Evolutionary conservation across 2,888 invertebrate genomes (phyloP).

Genomic region (Caenorhabditis macrosperma): DNA sequence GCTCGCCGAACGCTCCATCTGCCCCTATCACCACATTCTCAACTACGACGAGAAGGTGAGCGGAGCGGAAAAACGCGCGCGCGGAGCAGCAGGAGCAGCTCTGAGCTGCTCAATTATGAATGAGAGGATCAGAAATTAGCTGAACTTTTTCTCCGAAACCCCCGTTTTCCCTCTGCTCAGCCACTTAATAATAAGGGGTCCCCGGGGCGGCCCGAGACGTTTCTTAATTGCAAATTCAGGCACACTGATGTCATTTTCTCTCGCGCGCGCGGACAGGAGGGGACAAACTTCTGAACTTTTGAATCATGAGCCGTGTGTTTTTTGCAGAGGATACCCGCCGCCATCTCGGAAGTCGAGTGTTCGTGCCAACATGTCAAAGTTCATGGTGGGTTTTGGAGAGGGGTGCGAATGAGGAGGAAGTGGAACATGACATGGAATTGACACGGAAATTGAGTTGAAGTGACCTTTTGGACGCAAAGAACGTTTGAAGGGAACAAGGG

Average conservation of each 20-base stretch:
- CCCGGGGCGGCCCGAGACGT: not conserved
- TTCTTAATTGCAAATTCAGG: slow-evolving; percentile 6
- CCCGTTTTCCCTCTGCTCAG: not conserved
- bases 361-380: slow-evolving; percentile 38
- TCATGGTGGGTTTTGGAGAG: slow-evolving; percentile 45
- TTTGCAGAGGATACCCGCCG: slow-evolving; percentile 61
- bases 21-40: slow-evolving; percentile 56
- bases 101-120: slow-evolving; percentile 40
- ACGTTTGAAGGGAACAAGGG: no score
- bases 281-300: no score
- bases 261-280: no score
- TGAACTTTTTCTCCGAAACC: slow-evolving; percentile 21
- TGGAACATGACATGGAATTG: not conserved
- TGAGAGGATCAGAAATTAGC: slow-evolving; percentile 32
- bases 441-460: not conserved
- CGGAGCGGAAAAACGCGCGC: no score
- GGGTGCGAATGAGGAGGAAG: not conserved
- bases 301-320: no score
- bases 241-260: not conserved
- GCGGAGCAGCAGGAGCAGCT: no score
- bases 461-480: no score
- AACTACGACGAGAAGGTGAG: slow-evolving; percentile 60
- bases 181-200: not conserved
- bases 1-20: slow-evolving; percentile 46
- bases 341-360: slow-evolving; percentile 60